phyloP scores from a whole-genome alignment of 2,113 vertebrate genomes.

The Taxidea taxus region DNA sequence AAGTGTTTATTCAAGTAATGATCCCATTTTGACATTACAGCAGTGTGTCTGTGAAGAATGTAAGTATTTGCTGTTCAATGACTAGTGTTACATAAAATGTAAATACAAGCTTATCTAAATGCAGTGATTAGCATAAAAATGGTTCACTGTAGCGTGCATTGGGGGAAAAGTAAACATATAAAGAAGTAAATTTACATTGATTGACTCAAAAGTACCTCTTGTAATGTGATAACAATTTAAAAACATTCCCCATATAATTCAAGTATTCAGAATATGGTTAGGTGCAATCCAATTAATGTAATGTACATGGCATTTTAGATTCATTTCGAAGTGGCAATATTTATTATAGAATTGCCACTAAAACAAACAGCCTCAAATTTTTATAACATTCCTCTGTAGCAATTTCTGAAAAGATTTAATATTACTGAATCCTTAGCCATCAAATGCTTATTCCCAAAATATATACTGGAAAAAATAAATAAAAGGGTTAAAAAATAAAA shows the following conservation, averaged over 20 bases:
- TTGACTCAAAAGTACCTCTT: conserved; percentile 66
- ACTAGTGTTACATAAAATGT: conserved; percentile 55
- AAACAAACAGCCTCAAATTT: conserved; percentile 18
- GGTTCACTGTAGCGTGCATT: conserved; percentile 62
- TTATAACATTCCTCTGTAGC: conserved; percentile 21
- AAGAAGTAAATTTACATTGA: conserved; percentile 69
- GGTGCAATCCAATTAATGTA: conserved; percentile 66
- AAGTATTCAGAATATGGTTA: conserved; percentile 23
- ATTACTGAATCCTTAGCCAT: not conserved
- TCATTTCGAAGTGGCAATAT: conserved; percentile 57
- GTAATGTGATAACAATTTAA: conserved; percentile 61
- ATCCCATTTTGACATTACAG: conserved; percentile 40
- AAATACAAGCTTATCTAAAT: conserved; percentile 75
- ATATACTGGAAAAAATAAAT: not conserved
- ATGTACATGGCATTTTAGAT: conserved; percentile 40
- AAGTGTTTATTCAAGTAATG: conserved; percentile 64
- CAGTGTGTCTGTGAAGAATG: conserved; percentile 37
- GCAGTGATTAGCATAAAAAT: conserved; percentile 64
- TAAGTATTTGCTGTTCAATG: conserved; percentile 70
- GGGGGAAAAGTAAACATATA: conserved; percentile 72
- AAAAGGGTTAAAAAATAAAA: not conserved
- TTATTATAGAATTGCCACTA: conserved; percentile 28
- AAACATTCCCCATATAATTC: conserved; percentile 63
- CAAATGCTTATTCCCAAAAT: not conserved
- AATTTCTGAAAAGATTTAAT: not conserved